A percentile compares a stretch with the other conserved stretches of the same genome.
Evolutionary conservation across 53 echinoderm and acorn worm genomes (phyloP).

Genomic region (Pentamera pediparva): DNA sequence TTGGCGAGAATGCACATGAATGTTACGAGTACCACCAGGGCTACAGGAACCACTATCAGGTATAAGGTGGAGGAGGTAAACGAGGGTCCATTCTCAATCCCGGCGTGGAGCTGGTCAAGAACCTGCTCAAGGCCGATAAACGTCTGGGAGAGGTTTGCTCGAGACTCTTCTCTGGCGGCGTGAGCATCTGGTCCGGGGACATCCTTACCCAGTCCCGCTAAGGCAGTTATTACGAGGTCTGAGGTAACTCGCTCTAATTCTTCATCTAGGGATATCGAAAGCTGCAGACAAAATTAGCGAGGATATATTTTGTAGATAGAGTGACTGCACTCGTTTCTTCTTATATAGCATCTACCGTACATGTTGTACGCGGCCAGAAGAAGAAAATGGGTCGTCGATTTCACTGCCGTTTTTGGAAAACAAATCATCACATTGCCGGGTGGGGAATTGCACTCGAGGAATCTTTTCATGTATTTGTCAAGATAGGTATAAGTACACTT

Average conservation of each 20-base stretch:
- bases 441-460: no score
- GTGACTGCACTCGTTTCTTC: no score
- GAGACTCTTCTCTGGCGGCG: not conserved
- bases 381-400: no score
- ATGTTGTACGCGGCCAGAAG: no score
- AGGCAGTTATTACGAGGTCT: constrained; percentile 61
- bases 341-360: no score
- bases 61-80: constrained; percentile 55
- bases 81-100: constrained; percentile 69
- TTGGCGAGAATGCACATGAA: constrained; percentile 84
- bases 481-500: no score
- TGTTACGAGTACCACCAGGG: constrained; percentile 40
- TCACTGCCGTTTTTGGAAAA: no score
- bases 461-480: no score
- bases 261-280: constrained; percentile 64
- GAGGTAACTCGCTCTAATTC: constrained; percentile 53
- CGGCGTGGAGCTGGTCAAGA: constrained; percentile 42
- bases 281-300: constrained; percentile 45
- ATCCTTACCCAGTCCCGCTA: constrained; percentile 27
- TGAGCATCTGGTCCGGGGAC: constrained; percentile 37
- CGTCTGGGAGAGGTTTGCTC: constrained; percentile 24
- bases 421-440: no score
- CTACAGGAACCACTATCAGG: constrained; percentile 53
- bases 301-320: no score
- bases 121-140: constrained; percentile 52